Conservation (phyloP, 1,140 invertebrate genomes). For the Eciton burchellii region DNA sequence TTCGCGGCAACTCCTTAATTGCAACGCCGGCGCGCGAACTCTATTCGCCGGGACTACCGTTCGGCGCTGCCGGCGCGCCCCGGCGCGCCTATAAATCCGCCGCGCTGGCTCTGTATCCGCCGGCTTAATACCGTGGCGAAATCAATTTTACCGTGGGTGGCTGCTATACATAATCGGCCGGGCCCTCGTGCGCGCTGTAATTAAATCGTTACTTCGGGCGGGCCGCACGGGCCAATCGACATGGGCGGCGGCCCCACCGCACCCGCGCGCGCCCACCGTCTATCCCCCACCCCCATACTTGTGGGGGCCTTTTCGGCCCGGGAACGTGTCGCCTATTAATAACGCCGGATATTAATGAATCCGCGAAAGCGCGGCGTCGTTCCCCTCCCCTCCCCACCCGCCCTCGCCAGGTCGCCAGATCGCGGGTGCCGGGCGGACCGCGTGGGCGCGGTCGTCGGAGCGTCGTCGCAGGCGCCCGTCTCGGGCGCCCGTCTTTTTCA, state of each 20-base stretch:
- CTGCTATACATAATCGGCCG: conserved; percentile 84
- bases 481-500: not conserved
- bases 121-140: conserved; percentile 84
- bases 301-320: conserved; percentile 75
- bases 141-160: conserved; percentile 86
- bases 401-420: too few relatives aligned
- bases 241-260: conserved; percentile 85
- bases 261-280: conserved; percentile 80
- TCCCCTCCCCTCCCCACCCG: conserved; percentile 12
- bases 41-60: conserved; percentile 83
- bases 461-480: conserved; percentile 60
- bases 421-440: conserved; percentile 16
- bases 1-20: conserved; percentile 83
- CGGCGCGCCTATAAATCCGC: conserved; percentile 81
- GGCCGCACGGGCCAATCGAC: conserved; percentile 84
- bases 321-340: conserved; percentile 78
- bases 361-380: conserved; percentile 46
- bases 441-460: conserved; percentile 65
- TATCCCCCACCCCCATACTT: conserved; percentile 72
- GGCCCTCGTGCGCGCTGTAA: conserved; percentile 81
- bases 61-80: conserved; percentile 77
- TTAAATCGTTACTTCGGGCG: conserved; percentile 86
- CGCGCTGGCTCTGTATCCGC: conserved; percentile 68
- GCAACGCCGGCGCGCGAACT: conserved; percentile 76
- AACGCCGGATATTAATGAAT: conserved; percentile 77